A percentile compares a stretch with the other conserved stretches of the same genome.
These are phyloP conservation scores for Nothobranchius kuhntae DNA, from an alignment of 2,113 vertebrate species.

Conservation along the genomic window DNA sequence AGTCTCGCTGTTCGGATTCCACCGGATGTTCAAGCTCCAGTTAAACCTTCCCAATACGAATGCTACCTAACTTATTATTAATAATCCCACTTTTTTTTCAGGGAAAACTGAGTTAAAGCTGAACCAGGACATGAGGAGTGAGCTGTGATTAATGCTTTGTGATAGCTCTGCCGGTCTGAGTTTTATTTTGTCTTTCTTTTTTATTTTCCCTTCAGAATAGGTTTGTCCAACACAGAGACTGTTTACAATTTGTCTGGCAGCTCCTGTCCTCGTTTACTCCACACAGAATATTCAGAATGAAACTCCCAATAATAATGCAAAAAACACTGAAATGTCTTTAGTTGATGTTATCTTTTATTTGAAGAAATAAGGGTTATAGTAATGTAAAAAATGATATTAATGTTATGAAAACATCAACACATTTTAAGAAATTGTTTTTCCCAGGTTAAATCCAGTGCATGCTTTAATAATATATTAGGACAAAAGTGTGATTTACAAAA, in stretches of 20 bases:
- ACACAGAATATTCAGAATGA: neutral
- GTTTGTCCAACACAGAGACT: neutral
- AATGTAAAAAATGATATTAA: too few relatives aligned
- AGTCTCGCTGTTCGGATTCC: too few relatives aligned
- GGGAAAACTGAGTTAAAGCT: neutral
- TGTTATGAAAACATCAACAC: too few relatives aligned
- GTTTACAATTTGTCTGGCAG: neutral
- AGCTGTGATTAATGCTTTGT: neutral
- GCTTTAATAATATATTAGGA: too few relatives aligned
- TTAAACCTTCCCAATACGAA: too few relatives aligned
- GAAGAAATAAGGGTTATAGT: too few relatives aligned
- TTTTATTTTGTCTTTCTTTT: neutral
- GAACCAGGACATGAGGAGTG: too few relatives aligned
- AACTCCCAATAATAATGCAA: neutral
- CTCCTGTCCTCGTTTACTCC: neutral
- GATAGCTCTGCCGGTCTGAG: neutral
- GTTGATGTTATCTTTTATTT: too few relatives aligned
- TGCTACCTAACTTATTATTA: neutral
- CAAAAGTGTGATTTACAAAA: too few relatives aligned
- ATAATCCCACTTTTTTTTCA: neutral
- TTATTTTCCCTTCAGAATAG: neutral
- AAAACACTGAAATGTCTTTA: neutral
- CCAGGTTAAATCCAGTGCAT: too few relatives aligned
- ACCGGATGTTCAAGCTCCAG: too few relatives aligned
- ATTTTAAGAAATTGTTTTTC: too few relatives aligned